Conservation (phyloP, 2,113 vertebrate species). For the Limanda limanda region DNA sequence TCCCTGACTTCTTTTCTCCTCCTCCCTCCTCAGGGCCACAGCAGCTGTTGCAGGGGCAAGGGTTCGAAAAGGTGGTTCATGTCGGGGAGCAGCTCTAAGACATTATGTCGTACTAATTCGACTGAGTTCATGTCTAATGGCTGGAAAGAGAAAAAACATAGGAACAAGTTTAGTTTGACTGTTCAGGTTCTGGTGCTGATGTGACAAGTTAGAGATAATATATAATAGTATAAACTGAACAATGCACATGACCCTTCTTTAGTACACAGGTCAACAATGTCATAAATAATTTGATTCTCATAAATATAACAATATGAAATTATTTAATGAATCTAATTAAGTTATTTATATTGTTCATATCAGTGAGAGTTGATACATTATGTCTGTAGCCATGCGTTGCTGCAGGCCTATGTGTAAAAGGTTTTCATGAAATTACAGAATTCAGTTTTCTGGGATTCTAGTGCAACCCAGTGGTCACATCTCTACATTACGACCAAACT, state of each 20-base stretch:
- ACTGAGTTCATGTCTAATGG: conserved; percentile 98
- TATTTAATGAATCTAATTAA: background rate
- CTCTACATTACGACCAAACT: conserved; percentile 13
- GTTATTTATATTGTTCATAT: background rate
- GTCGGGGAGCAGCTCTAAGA: conserved; percentile 43
- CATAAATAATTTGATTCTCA: too few species aligned
- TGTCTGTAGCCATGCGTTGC: background rate
- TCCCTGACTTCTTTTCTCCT: conserved; percentile 55
- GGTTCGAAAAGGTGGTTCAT: conserved; percentile 62
- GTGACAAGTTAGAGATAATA: background rate
- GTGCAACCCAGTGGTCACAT: conserved; percentile 59
- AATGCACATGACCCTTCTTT: too few species aligned
- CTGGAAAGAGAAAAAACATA: conserved; percentile 73
- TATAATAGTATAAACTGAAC: background rate
- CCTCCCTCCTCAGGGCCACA: conserved; percentile 65
- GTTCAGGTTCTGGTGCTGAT: background rate
- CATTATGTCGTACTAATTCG: conserved; percentile 96
- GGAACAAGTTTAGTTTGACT: conserved; percentile 3
- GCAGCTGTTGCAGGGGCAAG: conserved; percentile 67
- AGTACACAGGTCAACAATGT: too few species aligned
- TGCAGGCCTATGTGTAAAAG: background rate
- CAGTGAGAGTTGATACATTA: background rate
- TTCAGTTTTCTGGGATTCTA: conserved; percentile 27
- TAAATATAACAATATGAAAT: too few species aligned
- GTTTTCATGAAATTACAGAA: too few species aligned